Conservation (phyloP, 2,113 vertebrate genomes). For the Hypomesus transpacificus region DNA sequence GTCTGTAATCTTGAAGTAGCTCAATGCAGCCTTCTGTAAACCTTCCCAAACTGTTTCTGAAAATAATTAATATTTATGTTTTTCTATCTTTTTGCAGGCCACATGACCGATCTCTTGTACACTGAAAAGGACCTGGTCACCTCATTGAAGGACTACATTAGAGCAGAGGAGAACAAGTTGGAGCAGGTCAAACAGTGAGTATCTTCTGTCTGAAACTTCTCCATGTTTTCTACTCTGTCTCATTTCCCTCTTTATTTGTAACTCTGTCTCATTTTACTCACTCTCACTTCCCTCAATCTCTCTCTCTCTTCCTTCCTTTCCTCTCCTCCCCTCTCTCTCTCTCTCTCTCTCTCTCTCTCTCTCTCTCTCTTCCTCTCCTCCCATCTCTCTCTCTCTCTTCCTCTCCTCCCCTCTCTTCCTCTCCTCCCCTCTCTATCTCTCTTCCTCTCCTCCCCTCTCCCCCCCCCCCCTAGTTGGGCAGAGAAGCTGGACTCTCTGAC, state of each 20-base stretch:
- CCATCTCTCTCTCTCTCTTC: not conserved
- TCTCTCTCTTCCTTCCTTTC: not conserved
- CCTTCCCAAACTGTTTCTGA: not conserved
- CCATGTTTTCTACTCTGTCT: not conserved
- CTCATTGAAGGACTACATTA: slow-evolving; percentile 96
- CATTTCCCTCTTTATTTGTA: too few relatives aligned
- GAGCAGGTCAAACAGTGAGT: slow-evolving; percentile 88
- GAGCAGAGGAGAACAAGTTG: slow-evolving; percentile 90
- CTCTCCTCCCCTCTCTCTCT: not conserved
- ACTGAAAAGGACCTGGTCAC: slow-evolving; percentile 96
- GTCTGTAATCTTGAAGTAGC: not conserved
- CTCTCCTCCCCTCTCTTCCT: not conserved
- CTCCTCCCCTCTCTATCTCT: too few relatives aligned
- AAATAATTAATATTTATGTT: not conserved
- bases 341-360: not conserved
- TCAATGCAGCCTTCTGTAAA: not conserved
- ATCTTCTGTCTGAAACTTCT: not conserved
- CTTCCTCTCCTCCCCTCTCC: not conserved
- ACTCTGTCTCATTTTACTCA: too few relatives aligned
- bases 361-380: too few relatives aligned
- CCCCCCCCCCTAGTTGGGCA: slow-evolving; percentile 79
- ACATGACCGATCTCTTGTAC: slow-evolving; percentile 95
- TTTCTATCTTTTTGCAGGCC: slow-evolving; percentile 73
- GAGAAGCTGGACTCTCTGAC: slow-evolving; percentile 88
- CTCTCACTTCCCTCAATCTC: too few relatives aligned